Evolutionary conservation across 2,888 invertebrate genomes (phyloP).

Genomic region (Scaptomyza flava): DNA sequence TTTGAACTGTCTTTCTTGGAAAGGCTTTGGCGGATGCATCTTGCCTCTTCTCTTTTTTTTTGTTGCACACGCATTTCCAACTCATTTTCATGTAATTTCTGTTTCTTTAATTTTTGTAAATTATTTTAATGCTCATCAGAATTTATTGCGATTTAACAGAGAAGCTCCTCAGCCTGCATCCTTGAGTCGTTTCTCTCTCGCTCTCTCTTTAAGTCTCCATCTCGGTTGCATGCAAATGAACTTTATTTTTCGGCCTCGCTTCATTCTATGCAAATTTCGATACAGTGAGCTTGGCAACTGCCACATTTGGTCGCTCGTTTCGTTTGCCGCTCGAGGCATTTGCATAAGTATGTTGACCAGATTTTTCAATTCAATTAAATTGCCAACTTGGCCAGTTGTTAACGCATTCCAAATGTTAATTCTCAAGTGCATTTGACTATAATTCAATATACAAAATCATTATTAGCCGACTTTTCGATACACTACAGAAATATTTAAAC

Average conservation of each 20-base stretch:
- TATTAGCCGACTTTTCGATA: conserved; percentile 9
- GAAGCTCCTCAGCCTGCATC: conserved; percentile 3
- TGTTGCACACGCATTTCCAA: conserved; percentile 29
- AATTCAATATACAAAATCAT: conserved; percentile 36
- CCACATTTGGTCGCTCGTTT: conserved; percentile 59
- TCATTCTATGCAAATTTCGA: conserved; percentile 72
- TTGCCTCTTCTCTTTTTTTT: conserved; percentile 7
- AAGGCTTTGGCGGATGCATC: conserved; percentile 66
- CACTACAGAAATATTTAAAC: conserved; percentile 7
- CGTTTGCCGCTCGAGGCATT: conserved; percentile 47
- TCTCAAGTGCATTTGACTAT: conserved; percentile 80
- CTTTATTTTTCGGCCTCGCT: conserved; percentile 1
- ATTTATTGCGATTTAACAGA: conserved; percentile 51
- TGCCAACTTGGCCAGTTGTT: conserved; percentile 74
- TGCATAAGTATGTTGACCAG: conserved; percentile 75
- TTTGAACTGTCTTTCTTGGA: conserved; percentile 68
- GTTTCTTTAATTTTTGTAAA: conserved; percentile 80
- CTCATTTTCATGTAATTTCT: conserved; percentile 75
- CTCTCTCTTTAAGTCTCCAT: not conserved
- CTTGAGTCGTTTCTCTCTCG: not conserved
- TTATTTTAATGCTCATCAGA: conserved; percentile 78
- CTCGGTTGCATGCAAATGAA: conserved; percentile 62
- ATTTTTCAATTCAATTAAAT: conserved; percentile 67
- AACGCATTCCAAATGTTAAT: conserved; percentile 80
- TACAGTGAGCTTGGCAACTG: conserved; percentile 27